These are phyloP conservation scores for Macroglossus sobrinus DNA, from an alignment of 2,113 vertebrate genomes.

Conservation along the genomic window DNA sequence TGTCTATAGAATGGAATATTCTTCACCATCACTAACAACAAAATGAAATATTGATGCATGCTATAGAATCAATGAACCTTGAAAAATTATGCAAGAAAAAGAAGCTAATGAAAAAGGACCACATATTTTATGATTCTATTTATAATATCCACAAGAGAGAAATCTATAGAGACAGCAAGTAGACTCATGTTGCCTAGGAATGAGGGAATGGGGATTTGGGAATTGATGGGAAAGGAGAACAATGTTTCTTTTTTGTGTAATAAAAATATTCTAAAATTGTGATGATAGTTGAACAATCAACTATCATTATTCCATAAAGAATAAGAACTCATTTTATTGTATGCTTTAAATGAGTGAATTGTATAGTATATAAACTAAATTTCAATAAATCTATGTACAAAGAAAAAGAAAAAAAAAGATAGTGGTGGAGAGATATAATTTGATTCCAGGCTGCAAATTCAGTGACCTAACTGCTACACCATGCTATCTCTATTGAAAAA, in stretches of 20 bases:
- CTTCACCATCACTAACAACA: neutral
- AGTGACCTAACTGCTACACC: neutral
- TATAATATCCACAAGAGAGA: neutral
- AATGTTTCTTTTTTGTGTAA: neutral
- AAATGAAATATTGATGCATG: neutral
- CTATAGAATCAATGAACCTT: neutral
- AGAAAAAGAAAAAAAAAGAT: neutral
- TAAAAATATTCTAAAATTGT: neutral
- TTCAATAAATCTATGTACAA: neutral
- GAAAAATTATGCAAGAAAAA: neutral
- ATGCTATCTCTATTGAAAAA: neutral
- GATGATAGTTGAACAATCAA: neutral
- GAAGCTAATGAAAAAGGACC: neutral
- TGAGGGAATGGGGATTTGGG: no score
- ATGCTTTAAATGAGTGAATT: neutral
- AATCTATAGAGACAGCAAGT: neutral
- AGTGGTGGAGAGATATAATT: neutral
- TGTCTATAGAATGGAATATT: neutral
- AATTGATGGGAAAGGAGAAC: neutral
- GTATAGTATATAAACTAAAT: neutral
- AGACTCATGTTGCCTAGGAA: neutral
- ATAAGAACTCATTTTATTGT: neutral
- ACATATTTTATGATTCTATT: neutral
- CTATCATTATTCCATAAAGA: neutral
- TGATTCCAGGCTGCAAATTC: neutral